phyloP scores from a whole-genome alignment of 2,888 invertebrate species.

The Brachyopa scutellaris region DNA sequence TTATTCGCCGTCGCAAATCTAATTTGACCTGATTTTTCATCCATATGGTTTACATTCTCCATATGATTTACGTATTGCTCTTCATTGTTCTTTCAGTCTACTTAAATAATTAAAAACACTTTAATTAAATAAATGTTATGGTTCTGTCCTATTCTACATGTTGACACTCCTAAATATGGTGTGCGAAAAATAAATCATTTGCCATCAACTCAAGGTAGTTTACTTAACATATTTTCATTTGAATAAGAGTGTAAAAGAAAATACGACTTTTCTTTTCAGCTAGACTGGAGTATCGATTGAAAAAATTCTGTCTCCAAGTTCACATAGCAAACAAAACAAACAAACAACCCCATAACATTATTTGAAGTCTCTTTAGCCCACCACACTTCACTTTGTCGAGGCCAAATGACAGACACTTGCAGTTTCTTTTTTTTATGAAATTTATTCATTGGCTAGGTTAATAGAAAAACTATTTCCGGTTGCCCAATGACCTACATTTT shows the following conservation, averaged over 20 bases:
- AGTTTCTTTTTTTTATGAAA: constrained; percentile 4
- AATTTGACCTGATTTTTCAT: no score
- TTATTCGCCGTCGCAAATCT: no score
- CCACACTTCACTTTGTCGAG: constrained; percentile 17
- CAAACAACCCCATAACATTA: constrained; percentile 21
- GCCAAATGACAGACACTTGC: constrained; percentile 25
- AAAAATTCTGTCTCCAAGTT: constrained; percentile 49
- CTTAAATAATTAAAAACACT: no score
- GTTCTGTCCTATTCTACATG: constrained; percentile 12
- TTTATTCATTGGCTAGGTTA: neutral
- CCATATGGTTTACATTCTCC: neutral
- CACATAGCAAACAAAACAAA: constrained; percentile 18
- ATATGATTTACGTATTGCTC: neutral
- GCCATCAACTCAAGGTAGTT: constrained; percentile 7
- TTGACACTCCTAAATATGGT: constrained; percentile 44
- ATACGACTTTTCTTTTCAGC: neutral
- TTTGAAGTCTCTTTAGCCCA: constrained; percentile 3
- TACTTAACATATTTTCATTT: constrained; percentile 12
- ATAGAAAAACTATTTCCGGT: neutral
- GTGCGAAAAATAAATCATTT: constrained; percentile 25
- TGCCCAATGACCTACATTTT: constrained; percentile 11
- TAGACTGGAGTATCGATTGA: constrained; percentile 52
- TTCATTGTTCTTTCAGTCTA: no score
- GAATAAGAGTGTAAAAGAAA: neutral
- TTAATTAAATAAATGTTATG: constrained; percentile 43